Evolutionary conservation across 1,140 invertebrate genomes (phyloP).

Genomic region (Listronotus bonariensis): DNA sequence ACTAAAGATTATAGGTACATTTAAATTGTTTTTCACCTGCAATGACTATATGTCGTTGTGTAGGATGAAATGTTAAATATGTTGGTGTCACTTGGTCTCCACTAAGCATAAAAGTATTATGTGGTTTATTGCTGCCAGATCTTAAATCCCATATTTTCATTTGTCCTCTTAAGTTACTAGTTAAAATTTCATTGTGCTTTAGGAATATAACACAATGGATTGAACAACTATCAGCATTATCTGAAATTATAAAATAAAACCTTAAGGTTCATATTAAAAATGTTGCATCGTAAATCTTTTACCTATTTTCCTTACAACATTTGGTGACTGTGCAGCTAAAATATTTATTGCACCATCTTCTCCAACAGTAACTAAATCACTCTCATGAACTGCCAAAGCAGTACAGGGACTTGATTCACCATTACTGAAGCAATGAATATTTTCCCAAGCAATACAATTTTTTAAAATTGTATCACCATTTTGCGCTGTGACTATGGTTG

Average conservation of each 20-base stretch:
- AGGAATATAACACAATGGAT: conserved; percentile 77
- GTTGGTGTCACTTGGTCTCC: conserved; percentile 71
- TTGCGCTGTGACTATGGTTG: conserved; percentile 64
- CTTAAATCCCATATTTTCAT: conserved; percentile 87
- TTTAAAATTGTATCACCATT: conserved; percentile 57
- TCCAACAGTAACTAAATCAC: conserved; percentile 75
- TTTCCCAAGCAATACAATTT: conserved; percentile 61
- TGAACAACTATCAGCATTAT: conserved; percentile 80
- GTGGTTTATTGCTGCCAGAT: conserved; percentile 61
- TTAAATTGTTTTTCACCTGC: conserved; percentile 72
- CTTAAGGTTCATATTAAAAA: neutral
- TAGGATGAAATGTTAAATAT: conserved; percentile 79
- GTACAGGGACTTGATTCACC: conserved; percentile 67
- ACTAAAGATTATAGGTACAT: too few species aligned
- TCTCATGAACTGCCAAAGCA: conserved; percentile 68
- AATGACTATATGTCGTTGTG: conserved; percentile 80
- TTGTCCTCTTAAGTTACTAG: conserved; percentile 82
- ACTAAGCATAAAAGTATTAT: conserved; percentile 67
- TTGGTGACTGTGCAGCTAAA: conserved; percentile 65
- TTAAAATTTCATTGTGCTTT: conserved; percentile 77
- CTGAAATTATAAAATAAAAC: too few species aligned
- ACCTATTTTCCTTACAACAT: conserved; percentile 67
- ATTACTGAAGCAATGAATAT: conserved; percentile 68
- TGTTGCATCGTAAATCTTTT: too few species aligned
- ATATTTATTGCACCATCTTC: conserved; percentile 82